A percentile compares a stretch with the other conserved stretches of the same genome.
Evolutionary conservation across 2,113 vertebrate genomes (phyloP).

Genomic region (Crotalus viridis): DNA sequence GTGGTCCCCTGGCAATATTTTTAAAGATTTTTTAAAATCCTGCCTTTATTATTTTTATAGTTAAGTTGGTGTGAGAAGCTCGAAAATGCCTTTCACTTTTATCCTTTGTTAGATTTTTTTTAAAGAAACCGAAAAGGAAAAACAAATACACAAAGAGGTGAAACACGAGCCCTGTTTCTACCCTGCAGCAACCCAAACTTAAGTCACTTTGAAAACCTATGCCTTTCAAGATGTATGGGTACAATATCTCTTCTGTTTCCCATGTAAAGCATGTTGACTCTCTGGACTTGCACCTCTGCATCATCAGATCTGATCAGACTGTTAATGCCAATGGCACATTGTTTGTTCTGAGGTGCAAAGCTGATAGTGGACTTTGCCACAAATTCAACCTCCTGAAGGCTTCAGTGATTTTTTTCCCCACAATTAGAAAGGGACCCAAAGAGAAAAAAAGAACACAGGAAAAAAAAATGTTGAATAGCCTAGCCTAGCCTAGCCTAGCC

Average conservation of each 20-base stretch:
- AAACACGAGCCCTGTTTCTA: neutral
- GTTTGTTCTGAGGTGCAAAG: neutral
- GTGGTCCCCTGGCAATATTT: neutral
- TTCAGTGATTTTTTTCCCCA: neutral
- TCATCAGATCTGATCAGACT: neutral
- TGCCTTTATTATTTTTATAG: neutral
- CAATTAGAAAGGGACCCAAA: too few species aligned
- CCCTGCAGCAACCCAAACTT: slow-evolving; percentile 21
- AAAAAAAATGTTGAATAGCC: neutral
- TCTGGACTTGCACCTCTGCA: neutral
- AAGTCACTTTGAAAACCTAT: slow-evolving; percentile 13
- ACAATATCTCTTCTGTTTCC: slow-evolving; percentile 14
- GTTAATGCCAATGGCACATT: neutral
- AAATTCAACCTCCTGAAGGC: neutral
- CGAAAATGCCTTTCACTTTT: slow-evolving; percentile 50
- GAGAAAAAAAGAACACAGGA: neutral
- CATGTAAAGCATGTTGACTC: slow-evolving; percentile 2
- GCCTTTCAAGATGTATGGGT: neutral
- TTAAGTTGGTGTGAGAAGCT: slow-evolving; percentile 41
- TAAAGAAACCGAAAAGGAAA: neutral
- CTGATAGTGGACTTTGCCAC: rapidly evolving
- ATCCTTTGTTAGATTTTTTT: neutral
- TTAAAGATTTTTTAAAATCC: neutral
- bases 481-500: too few species aligned
- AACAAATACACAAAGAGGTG: slow-evolving; percentile 15